Conservation (phyloP, 2,888 invertebrate species). For the Cetonia aurata region DNA sequence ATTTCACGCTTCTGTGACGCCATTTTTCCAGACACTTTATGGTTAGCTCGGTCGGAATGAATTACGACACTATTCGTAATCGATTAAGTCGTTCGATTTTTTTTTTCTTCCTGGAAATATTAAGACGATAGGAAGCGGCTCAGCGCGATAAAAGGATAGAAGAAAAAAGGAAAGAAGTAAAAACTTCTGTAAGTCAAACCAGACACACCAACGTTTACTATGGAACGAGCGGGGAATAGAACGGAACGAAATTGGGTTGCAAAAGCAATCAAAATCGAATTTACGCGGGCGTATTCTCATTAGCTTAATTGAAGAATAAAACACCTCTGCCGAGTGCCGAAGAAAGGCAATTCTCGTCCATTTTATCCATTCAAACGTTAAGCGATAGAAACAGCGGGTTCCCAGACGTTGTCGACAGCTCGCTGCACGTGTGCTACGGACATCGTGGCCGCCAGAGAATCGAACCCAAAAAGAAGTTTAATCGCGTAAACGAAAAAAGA, state of each 20-base stretch:
- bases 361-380: constrained; percentile 16
- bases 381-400: background rate
- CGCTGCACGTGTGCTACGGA: no score
- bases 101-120: constrained; percentile 9
- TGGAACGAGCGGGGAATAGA: background rate
- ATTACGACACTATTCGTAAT: constrained; percentile 26
- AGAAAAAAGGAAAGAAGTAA: constrained; percentile 3
- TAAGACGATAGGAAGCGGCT: constrained; percentile 11
- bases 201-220: background rate
- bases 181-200: constrained; percentile 17
- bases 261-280: constrained; percentile 42
- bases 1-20: constrained; percentile 39
- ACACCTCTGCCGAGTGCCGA: constrained; percentile 22
- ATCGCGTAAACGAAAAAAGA: constrained; percentile 46
- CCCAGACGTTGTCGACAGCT: no score
- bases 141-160: background rate
- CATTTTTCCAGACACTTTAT: constrained; percentile 41
- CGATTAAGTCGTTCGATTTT: constrained; percentile 37
- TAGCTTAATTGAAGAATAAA: constrained; percentile 43
- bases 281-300: constrained; percentile 39
- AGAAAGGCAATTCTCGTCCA: constrained; percentile 18
- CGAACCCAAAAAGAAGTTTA: constrained; percentile 44
- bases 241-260: constrained; percentile 24
- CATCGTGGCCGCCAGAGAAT: no score
- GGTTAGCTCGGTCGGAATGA: constrained; percentile 34